Evolutionary conservation across 2,888 invertebrate genomes (phyloP).

Genomic region (Epinotia brunnichana): DNA sequence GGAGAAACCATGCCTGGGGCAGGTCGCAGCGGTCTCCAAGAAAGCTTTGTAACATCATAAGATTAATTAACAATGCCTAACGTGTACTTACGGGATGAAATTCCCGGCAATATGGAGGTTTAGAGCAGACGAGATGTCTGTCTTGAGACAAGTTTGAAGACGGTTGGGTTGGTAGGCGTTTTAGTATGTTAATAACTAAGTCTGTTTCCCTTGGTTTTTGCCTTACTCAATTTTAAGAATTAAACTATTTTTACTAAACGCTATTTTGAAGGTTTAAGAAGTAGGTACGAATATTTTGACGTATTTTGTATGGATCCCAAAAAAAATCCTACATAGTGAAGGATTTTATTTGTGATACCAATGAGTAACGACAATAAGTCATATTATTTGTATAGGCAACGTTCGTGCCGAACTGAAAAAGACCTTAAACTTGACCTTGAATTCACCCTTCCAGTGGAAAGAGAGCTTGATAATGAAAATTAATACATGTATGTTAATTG

Average conservation of each 20-base stretch:
- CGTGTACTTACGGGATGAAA: constrained; percentile 30
- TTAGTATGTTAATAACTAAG: constrained; percentile 11
- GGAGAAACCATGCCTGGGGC: constrained; percentile 64
- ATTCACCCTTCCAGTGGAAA: too few species aligned
- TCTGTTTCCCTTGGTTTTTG: not conserved
- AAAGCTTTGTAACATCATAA: constrained; percentile 61
- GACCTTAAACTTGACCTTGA: too few species aligned
- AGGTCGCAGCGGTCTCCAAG: constrained; percentile 72
- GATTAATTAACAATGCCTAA: constrained; percentile 61
- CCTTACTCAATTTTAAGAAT: not conserved
- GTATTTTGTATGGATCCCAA: too few species aligned
- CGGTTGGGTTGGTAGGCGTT: constrained; percentile 28
- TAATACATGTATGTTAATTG: too few species aligned
- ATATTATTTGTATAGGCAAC: too few species aligned
- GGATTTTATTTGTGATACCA: too few species aligned
- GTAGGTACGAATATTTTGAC: too few species aligned
- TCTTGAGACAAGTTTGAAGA: constrained; percentile 13
- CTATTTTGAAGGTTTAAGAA: too few species aligned
- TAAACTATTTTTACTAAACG: not conserved
- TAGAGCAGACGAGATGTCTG: constrained; percentile 12
- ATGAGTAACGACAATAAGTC: too few species aligned
- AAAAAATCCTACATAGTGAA: too few species aligned
- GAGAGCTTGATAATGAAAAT: too few species aligned
- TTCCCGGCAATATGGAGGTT: constrained; percentile 17
- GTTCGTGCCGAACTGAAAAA: too few species aligned